Conservation (phyloP, 2,888 invertebrate species). For the Scrobipalpa atriplicella region DNA sequence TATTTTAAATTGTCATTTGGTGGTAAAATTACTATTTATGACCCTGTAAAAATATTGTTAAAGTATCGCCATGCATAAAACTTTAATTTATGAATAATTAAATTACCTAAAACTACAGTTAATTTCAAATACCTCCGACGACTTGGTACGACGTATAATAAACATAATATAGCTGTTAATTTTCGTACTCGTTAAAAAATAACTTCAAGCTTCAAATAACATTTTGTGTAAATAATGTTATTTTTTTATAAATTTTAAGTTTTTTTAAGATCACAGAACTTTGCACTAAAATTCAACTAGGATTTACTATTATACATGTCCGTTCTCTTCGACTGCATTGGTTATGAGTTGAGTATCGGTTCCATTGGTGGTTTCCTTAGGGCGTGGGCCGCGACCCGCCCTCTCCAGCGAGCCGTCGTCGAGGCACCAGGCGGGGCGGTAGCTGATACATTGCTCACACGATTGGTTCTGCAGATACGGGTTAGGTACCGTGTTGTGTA, state of each 20-base stretch:
- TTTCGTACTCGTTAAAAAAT: neutral
- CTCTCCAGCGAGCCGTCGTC: conserved; percentile 84
- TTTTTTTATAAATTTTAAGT: neutral
- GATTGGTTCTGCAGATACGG: conserved; percentile 84
- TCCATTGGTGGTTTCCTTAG: conserved; percentile 40
- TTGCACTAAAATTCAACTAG: conserved; percentile 11
- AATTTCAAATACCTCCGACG: too few species aligned
- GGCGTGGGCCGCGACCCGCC: conserved; percentile 68
- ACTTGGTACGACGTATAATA: neutral
- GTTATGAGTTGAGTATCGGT: conserved; percentile 25
- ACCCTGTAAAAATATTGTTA: neutral
- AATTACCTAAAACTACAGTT: too few species aligned
- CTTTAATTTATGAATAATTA: too few species aligned
- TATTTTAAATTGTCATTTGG: neutral
- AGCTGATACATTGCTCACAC: conserved; percentile 70
- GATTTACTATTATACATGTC: neutral
- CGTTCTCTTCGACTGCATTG: neutral
- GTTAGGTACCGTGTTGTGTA: conserved; percentile 91
- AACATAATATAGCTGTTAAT: neutral
- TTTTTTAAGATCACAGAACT: conserved; percentile 4
- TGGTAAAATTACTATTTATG: neutral
- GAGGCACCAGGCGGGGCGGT: conserved; percentile 88
- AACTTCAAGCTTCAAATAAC: neutral
- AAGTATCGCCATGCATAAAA: too few species aligned
- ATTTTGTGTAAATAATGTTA: neutral